These are phyloP conservation scores for Acropora tenuis DNA, from an alignment of 64 coral and sea anemone species.

Conservation along the genomic window DNA sequence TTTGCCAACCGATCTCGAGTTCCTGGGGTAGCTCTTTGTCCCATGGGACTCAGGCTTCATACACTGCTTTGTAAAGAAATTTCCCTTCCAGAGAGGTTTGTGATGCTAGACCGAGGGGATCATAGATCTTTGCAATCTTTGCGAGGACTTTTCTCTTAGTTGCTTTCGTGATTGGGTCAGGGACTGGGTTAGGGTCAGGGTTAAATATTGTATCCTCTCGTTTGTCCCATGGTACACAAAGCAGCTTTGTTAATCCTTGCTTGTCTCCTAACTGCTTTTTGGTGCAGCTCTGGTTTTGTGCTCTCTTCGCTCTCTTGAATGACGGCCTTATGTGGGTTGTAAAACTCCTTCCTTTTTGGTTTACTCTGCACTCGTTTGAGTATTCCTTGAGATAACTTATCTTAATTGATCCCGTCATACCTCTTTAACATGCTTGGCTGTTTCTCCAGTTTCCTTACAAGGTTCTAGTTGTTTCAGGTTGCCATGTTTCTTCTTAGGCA, in stretches of 20 bases:
- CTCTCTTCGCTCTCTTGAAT: slow-evolving; percentile 20
- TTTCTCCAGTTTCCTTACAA: slow-evolving; percentile 24
- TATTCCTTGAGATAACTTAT: slow-evolving; percentile 24
- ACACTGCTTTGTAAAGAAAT: slow-evolving; percentile 42
- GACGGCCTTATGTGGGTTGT: slow-evolving; percentile 15
- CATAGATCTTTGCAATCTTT: slow-evolving; percentile 43
- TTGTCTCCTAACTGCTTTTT: slow-evolving; percentile 74
- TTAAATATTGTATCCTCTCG: slow-evolving; percentile 50
- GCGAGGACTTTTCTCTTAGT: slow-evolving; percentile 48
- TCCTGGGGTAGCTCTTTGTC: slow-evolving; percentile 46
- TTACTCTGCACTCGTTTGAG: background rate
- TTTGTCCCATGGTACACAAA: slow-evolving; percentile 77
- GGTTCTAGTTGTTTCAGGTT: background rate
- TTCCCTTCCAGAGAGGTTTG: slow-evolving; percentile 39
- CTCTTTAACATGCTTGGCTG: slow-evolving; percentile 27
- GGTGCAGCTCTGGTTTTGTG: slow-evolving; percentile 40
- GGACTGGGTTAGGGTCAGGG: slow-evolving; percentile 38
- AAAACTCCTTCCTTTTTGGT: background rate
- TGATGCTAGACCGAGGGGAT: slow-evolving; percentile 62
- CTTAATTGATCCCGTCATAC: slow-evolving; percentile 22
- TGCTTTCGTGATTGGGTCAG: slow-evolving; percentile 14
- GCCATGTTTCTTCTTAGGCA: too few species aligned
- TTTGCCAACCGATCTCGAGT: background rate
- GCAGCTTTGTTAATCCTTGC: slow-evolving; percentile 57
- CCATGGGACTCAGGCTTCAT: slow-evolving; percentile 28